These are phyloP conservation scores for Scaeva pyrastri DNA, from an alignment of 2,888 invertebrate genomes.

Conservation along the genomic window DNA sequence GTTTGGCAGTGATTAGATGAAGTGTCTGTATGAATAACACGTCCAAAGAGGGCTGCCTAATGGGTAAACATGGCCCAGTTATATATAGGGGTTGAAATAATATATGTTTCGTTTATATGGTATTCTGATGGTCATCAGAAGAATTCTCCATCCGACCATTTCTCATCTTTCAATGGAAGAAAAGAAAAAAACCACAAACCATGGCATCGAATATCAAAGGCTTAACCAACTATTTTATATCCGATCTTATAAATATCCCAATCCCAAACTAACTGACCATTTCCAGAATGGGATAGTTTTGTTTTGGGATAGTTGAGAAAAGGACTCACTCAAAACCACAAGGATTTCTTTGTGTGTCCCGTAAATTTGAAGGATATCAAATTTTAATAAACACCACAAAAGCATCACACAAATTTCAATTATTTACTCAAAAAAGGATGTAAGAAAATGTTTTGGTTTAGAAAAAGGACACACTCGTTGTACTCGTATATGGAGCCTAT, in stretches of 20 bases:
- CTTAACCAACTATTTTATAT: slow-evolving; percentile 31
- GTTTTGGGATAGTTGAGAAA: background rate
- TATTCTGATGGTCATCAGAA: no score
- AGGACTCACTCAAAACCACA: slow-evolving; percentile 55
- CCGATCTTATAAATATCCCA: background rate
- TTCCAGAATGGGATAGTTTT: slow-evolving; percentile 51
- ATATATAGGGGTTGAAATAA: slow-evolving; percentile 43
- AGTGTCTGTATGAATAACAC: slow-evolving; percentile 29
- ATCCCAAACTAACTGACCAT: slow-evolving; percentile 22
- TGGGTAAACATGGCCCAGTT: slow-evolving; percentile 19
- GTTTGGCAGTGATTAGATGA: slow-evolving; percentile 55
- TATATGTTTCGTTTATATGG: no score
- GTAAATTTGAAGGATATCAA: slow-evolving; percentile 59
- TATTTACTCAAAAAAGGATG: slow-evolving; percentile 54
- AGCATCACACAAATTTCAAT: slow-evolving; percentile 70
- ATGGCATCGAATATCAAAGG: slow-evolving; percentile 70
- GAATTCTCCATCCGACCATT: slow-evolving; percentile 31
- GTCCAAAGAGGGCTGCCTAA: background rate
- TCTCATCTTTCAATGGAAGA: slow-evolving; percentile 37
- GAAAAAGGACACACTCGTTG: slow-evolving; percentile 13
- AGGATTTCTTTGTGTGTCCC: slow-evolving; percentile 47
- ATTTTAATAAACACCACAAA: slow-evolving; percentile 73
- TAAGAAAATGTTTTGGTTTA: background rate
- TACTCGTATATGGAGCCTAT: no score
- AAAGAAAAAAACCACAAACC: slow-evolving; percentile 70